Base-by-base conservation (phyloP, 2,113 vertebrate genomes). In the Phaethornis superciliosus region DNA sequence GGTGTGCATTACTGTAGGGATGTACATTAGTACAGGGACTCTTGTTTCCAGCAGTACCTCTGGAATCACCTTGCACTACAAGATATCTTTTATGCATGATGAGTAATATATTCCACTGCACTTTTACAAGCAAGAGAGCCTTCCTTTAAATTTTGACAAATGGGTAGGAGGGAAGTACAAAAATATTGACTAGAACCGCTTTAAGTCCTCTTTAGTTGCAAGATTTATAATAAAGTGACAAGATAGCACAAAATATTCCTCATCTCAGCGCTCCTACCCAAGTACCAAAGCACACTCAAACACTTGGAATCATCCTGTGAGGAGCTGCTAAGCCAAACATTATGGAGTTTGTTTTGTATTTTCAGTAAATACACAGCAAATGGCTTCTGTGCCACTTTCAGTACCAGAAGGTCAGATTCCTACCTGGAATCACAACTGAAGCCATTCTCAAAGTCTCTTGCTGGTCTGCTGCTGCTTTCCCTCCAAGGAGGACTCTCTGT, bases 131-230 rank as follows among this genome's bases (percentile, higher is more conserved):
- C 47, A 28, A 94, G 21, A 40, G n/a, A 93, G 12, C 63, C 13
- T 93, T 89, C 40, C 54, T 90, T 88, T 72, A 69, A 27, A 60
- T 80, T 82, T 76, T 93, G 44, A 85, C 59, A 88, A 85, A 92
- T 35, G 27, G 30, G 40, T 93, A 35, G 70, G 70, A 88, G 65
- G 47, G 12, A 91, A 86, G 42, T 37, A 42, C 42, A 58, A 83
- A 95, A 74, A 77, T 60, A 83, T 37, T 86, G 64, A 32, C 33
- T 70, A 74, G 52, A 83, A 74, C 4, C 10, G 22, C 46, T 58
- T 88, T 12, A 77, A 82, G 37, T 74, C 32, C 27, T 88, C 44
- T 55, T 69, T 80, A 28, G 35, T 6, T 81, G 15, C 42, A 90
- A 62, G 52, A 8, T 82, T 90, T 69, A 8, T 40, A 69, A 77